phyloP scores from a whole-genome alignment of 2,113 vertebrate genomes.

The Chaetops frenatus region DNA sequence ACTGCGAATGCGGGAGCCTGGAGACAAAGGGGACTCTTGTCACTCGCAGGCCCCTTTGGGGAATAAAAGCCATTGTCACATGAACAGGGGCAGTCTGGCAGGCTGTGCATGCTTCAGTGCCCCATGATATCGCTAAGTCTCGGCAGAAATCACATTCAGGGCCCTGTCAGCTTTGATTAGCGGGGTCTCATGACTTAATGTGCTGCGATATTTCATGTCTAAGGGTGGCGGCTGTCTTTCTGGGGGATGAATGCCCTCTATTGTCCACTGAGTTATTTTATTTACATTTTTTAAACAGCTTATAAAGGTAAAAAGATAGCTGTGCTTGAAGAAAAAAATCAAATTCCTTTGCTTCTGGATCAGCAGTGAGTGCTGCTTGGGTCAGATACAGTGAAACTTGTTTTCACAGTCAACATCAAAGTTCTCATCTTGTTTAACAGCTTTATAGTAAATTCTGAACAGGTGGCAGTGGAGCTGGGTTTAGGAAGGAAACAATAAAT shows the following conservation, averaged over 20 bases:
- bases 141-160: conserved; percentile 70
- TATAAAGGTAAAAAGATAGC: conserved; percentile 77
- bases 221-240: conserved; percentile 65
- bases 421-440: conserved; percentile 59
- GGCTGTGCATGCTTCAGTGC: conserved; percentile 75
- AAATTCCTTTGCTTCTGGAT: conserved; percentile 57
- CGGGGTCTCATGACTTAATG: conserved; percentile 70
- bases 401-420: conserved; percentile 46
- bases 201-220: conserved; percentile 71
- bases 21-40: conserved; percentile 79
- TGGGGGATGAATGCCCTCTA: conserved; percentile 70
- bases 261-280: conserved; percentile 75
- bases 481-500: conserved; percentile 62
- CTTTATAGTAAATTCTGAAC: conserved; percentile 64
- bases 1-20: conserved; percentile 48
- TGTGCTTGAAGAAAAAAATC: conserved; percentile 41
- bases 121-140: conserved; percentile 63
- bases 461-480: conserved; percentile 53
- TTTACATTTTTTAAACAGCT: conserved; percentile 79
- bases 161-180: conserved; percentile 77
- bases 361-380: not conserved
- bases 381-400: conserved; percentile 52
- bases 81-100: conserved; percentile 72
- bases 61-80: conserved; percentile 75
- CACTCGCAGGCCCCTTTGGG: conserved; percentile 66